These are phyloP conservation scores for Dioctria rufipes DNA, from an alignment of 2,888 invertebrate genomes.

Conservation along the genomic window DNA sequence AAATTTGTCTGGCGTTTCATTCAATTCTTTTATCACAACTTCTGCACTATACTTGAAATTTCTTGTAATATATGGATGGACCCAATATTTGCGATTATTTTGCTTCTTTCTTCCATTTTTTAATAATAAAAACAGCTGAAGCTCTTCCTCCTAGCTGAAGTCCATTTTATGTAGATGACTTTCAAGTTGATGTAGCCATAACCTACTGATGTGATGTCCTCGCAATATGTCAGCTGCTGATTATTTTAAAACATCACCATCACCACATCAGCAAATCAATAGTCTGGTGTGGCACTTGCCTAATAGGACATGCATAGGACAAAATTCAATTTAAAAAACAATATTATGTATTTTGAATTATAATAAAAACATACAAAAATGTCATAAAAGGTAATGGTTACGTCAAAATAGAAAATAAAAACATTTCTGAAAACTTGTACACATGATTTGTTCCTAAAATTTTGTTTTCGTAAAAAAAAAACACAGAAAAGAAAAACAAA, in stretches of 20 bases:
- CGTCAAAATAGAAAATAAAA: slow-evolving; percentile 7
- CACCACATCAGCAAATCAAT: no score
- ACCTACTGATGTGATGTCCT: background rate
- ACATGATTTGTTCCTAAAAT: slow-evolving; percentile 6
- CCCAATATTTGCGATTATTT: no score
- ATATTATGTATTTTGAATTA: slow-evolving; percentile 3
- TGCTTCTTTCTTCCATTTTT: no score
- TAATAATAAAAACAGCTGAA: no score
- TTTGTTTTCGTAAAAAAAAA: background rate
- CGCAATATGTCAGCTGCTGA: no score
- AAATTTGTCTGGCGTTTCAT: no score
- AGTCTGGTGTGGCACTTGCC: background rate
- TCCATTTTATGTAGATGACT: no score
- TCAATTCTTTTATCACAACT: no score
- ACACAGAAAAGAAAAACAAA: slow-evolving; percentile 1
- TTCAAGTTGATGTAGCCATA: background rate
- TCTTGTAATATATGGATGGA: no score
- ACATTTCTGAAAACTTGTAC: background rate
- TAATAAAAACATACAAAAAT: slow-evolving; percentile 12
- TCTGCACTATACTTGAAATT: no score
- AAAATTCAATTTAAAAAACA: slow-evolving; percentile 6
- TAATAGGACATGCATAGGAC: background rate
- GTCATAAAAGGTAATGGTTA: slow-evolving; percentile 2
- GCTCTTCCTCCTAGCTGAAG: no score
- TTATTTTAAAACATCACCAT: no score